phyloP scores from a whole-genome alignment of 1,140 invertebrate species.

The Eulimnadia texana region DNA sequence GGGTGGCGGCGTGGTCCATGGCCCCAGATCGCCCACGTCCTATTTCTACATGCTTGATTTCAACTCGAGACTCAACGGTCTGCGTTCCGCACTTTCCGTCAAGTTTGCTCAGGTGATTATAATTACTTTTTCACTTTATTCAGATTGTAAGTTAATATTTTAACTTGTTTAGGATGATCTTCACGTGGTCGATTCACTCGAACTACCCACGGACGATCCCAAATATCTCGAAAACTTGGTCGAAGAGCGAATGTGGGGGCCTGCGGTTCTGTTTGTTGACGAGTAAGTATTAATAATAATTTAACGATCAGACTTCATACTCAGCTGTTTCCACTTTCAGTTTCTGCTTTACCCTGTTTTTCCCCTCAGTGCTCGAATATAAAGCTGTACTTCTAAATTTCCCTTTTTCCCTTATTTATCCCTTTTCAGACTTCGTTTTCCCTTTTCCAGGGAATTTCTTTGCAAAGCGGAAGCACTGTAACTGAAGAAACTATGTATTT shows the following conservation, averaged over 20 bases:
- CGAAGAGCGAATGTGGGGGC: slow-evolving; percentile 77
- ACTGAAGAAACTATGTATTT: no score
- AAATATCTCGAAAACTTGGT: slow-evolving; percentile 64
- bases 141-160: background rate
- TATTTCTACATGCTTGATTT: slow-evolving; percentile 88
- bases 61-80: slow-evolving; percentile 52
- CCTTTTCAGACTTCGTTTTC: no score
- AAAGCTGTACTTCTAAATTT: no score
- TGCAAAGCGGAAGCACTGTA: no score
- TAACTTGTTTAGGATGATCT: slow-evolving; percentile 57
- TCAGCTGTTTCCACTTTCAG: no score
- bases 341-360: no score
- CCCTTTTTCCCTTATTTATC: no score
- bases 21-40: slow-evolving; percentile 63
- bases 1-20: slow-evolving; percentile 68
- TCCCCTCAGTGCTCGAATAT: no score
- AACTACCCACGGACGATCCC: slow-evolving; percentile 68
- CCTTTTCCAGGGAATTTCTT: no score
- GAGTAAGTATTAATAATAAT: no score
- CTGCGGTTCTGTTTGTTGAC: slow-evolving; percentile 87
- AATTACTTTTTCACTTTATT: background rate
- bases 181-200: slow-evolving; percentile 72
- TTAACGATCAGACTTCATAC: no score
- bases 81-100: slow-evolving; percentile 65
- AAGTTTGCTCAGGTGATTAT: slow-evolving; percentile 63